Evolutionary conservation across 2,888 invertebrate genomes (phyloP), one percentile per base, ranked within the genome.

Genomic region (Sceliomorpha sp.): DNA sequence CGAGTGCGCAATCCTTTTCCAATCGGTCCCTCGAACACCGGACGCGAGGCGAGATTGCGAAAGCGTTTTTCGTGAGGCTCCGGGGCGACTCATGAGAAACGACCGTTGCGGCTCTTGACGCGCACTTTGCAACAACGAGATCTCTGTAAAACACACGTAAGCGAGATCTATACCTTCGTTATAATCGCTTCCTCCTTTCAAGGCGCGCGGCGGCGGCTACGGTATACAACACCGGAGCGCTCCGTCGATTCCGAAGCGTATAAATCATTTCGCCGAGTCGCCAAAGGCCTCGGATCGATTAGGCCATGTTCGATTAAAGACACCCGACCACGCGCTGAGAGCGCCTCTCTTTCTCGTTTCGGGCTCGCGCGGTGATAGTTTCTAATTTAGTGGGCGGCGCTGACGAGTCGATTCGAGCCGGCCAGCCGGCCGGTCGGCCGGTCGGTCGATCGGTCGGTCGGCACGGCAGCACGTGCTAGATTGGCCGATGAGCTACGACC

Each of bases 191-290:
- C 55, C 60, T 60, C 48, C 50, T 60, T 60, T 66, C 58, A 39
- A 45, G 51, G 26, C 37, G 55, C 42, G 2, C 1, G 9, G n/a
- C n/a, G n/a, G n/a, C n/a, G n/a, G n/a, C n/a, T n/a, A n/a, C n/a
- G n/a, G n/a, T n/a, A n/a, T n/a, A n/a, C n/a, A n/a, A 12, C 3
- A 32, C 10, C 3, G 1, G 29, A 31, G 37, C 13, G 13, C 34
- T 0, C 45, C 44, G 45, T 45, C 48, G 60, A 48, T 50, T 10
- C 45, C 13, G 56, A 42, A 44, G 68, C 45, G 27, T n/a, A 51
- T 68, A 68, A 62, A 56, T 62, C 68, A 68, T 68, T 55, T 51
- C 34, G 48, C 59, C 31, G 66, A 48, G 67, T 67, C 55, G 67
- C 67, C 67, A 60, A 53, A 55, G 67, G 67, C 59, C 42, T 14